Evolutionary conservation across 2,113 vertebrate genomes (phyloP).

Genomic region (Oreochromis spilurus): DNA sequence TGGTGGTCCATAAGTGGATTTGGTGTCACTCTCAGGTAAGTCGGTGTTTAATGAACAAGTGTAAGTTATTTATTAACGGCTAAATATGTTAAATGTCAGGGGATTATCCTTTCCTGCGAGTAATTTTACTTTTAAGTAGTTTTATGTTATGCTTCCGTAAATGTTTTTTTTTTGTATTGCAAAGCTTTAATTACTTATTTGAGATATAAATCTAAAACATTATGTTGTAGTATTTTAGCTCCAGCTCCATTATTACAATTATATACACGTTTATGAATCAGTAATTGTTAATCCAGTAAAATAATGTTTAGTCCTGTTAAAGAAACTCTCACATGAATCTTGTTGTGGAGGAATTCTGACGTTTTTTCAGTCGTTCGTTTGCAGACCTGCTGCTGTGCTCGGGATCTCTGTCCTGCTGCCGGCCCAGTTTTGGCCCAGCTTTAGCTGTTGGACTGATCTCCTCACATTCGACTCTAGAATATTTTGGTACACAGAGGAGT

Average conservation of each 20-base stretch:
- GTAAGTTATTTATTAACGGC: not conserved
- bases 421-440: not conserved
- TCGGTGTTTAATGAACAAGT: not conserved
- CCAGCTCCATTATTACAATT: not conserved
- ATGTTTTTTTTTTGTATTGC: not conserved
- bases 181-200: not conserved
- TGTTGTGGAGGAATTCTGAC: not conserved
- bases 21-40: not conserved
- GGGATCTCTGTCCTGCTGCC: not conserved
- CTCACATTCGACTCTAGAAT: not conserved
- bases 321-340: not conserved
- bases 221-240: not conserved
- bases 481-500: not conserved
- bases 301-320: not conserved
- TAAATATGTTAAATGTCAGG: not conserved
- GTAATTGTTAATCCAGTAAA: not conserved
- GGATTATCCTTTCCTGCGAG: not conserved
- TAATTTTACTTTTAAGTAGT: not conserved
- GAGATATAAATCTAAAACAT: not conserved
- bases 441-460: not conserved
- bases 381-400: not conserved
- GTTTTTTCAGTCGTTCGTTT: not conserved
- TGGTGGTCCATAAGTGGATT: no score
- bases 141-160: fast-evolving
- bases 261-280: not conserved